Evolutionary conservation across 2,113 vertebrate genomes (phyloP), one percentile per base, ranked within the genome.

Genomic region (Engraulis encrasicolus): DNA sequence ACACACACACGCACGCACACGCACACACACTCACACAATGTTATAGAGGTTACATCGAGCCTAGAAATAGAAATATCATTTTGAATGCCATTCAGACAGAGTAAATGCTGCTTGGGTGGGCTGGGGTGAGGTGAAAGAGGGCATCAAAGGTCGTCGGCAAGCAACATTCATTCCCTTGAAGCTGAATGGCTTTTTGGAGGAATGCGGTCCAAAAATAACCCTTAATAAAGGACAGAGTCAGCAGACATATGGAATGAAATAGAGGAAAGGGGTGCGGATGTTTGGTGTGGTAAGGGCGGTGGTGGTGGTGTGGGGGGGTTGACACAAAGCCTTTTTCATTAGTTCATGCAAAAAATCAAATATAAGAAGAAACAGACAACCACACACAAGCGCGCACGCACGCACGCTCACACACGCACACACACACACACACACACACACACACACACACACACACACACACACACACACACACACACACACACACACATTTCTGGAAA

Each of bases 271-370:
- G 15, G 11, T 45, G 9, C 9, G 27, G 19, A 58, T 6, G 2
- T 23, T 7, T 12, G 61, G 27, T 15, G 12, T 5, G 40, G 40
- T 5, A 45, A 45, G 40, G 40, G 9, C 40, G 40, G 9, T 45
- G 27, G 19, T 20, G 18, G 52, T 20, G 19, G 6, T 18, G 19
- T 1, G 52, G 52, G 19, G 6, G 2, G 23, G 23, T 12, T 23
- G n/a, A n/a, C n/a, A n/a, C n/a, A 66, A 23, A 66, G 58, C 58
- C n/a, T 27, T 66, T 66, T 66, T 66, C n/a, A 66, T 66, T 66
- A 66, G n/a, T 23, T 11, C 12, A 12, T 6, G 54, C 54, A 61
- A 61, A 23, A 66, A 23, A 66, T 66, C 58, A 66, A 66, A 23
- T 6, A 7, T n/a, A 66, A 27, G 58, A 66, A 66, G n/a, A n/a